phyloP scores from a whole-genome alignment of 2,113 vertebrate genomes.

The Scomber scombrus region DNA sequence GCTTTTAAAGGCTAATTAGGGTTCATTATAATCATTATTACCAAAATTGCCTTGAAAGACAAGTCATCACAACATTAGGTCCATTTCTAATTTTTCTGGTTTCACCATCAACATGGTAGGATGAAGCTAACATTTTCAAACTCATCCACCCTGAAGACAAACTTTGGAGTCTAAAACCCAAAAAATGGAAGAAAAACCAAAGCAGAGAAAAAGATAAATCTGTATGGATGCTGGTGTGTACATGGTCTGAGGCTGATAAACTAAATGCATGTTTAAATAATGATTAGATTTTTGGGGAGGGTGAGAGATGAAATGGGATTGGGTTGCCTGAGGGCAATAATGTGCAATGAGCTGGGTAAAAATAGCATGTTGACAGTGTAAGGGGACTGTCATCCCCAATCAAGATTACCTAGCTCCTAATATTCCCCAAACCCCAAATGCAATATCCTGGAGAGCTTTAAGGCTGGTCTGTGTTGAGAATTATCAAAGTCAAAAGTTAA shows the following conservation, averaged over 20 bases:
- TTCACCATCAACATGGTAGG: not conserved
- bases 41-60: not conserved
- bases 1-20: too few species aligned
- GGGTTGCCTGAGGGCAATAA: constrained; percentile 54
- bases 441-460: constrained; percentile 64
- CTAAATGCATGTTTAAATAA: constrained; percentile 56
- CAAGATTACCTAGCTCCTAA: constrained; percentile 62
- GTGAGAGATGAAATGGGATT: constrained; percentile 48
- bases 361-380: constrained; percentile 73
- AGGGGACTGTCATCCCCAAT: constrained; percentile 70
- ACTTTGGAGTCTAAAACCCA: not conserved
- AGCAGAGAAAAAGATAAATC: not conserved
- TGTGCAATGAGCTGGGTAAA: constrained; percentile 67
- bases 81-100: not conserved
- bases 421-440: constrained; percentile 64
- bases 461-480: constrained; percentile 35
- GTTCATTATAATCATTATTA: not conserved
- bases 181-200: not conserved
- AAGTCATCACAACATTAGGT: too few species aligned
- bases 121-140: not conserved
- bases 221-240: not conserved
- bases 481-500: constrained; percentile 43
- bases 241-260: constrained; percentile 27
- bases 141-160: not conserved
- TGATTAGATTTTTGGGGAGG: constrained; percentile 30